Percentiles rank a stretch among this genome's conserved stretches.
Conservation (phyloP, 1,140 invertebrate species). For the Zelostemma sp. region DNA sequence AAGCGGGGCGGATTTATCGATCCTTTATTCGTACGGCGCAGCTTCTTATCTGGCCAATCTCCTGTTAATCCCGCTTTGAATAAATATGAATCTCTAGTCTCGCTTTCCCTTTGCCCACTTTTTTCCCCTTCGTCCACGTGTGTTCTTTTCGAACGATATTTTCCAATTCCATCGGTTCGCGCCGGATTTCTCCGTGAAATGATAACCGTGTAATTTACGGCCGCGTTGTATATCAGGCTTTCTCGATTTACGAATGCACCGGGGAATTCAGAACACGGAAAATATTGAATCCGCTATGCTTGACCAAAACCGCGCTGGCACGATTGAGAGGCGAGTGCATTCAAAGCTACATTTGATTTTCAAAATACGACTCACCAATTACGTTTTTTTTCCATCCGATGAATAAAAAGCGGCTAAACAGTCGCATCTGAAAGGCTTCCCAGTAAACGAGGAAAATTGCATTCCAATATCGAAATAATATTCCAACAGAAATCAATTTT, state of each 20-base stretch:
- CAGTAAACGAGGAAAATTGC: too few species aligned
- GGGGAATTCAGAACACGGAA: constrained; percentile 8
- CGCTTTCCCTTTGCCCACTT: constrained; percentile 27
- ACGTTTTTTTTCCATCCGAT: too few species aligned
- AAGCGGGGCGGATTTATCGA: constrained; percentile 56
- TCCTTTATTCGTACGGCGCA: constrained; percentile 36
- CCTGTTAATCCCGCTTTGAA: constrained; percentile 44
- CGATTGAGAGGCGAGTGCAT: background rate
- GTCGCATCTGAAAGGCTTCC: background rate
- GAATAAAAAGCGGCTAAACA: too few species aligned
- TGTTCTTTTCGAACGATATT: constrained; percentile 44
- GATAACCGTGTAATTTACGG: constrained; percentile 44
- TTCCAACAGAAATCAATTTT: too few species aligned
- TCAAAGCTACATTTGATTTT: background rate
- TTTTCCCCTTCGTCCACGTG: constrained; percentile 32
- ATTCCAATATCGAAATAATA: too few species aligned
- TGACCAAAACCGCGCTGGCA: background rate
- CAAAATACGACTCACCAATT: background rate
- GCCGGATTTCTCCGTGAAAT: constrained; percentile 35
- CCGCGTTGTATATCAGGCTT: constrained; percentile 24
- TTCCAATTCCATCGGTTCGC: constrained; percentile 38
- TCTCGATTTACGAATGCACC: constrained; percentile 10
- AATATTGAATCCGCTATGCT: constrained; percentile 7
- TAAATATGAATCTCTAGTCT: constrained; percentile 42
- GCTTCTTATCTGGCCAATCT: constrained; percentile 45